Conservation (phyloP, 92 coral and sea anemone genomes). For the Diadumene lineata region DNA sequence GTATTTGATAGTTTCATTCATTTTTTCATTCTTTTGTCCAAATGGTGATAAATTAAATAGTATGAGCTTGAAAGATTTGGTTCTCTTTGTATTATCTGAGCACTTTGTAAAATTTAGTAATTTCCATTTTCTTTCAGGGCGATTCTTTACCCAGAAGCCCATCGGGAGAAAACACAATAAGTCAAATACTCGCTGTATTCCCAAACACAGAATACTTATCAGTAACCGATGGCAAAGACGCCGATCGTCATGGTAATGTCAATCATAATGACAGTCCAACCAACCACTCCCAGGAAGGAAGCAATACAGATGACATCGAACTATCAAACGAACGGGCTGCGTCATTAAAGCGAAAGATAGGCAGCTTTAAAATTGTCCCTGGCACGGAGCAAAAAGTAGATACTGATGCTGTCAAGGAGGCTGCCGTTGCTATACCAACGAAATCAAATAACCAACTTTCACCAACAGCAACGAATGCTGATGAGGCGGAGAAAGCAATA, state of each 20-base stretch:
- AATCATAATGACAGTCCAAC: neutral
- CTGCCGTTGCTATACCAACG: slow-evolving; percentile 24
- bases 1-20: neutral
- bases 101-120: too few relatives aligned
- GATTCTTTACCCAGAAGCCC: slow-evolving; percentile 13
- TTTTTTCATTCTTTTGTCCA: neutral
- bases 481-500: slow-evolving; percentile 25
- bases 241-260: neutral
- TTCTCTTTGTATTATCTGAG: too few relatives aligned
- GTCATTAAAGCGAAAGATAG: slow-evolving; percentile 33
- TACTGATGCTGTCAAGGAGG: slow-evolving; percentile 18
- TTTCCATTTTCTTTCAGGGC: slow-evolving; percentile 1
- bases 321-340: slow-evolving; percentile 34
- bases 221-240: slow-evolving; percentile 21
- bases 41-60: too few relatives aligned
- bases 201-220: slow-evolving; percentile 38
- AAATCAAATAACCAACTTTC: neutral
- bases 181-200: slow-evolving; percentile 39
- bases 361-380: slow-evolving; percentile 27
- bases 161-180: slow-evolving; percentile 19
- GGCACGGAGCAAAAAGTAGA: neutral
- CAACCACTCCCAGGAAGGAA: neutral
- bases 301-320: neutral
- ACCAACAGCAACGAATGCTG: neutral
- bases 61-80: too few relatives aligned